Conservation (phyloP, 2,113 vertebrate genomes). For the Pteropus alecto region DNA sequence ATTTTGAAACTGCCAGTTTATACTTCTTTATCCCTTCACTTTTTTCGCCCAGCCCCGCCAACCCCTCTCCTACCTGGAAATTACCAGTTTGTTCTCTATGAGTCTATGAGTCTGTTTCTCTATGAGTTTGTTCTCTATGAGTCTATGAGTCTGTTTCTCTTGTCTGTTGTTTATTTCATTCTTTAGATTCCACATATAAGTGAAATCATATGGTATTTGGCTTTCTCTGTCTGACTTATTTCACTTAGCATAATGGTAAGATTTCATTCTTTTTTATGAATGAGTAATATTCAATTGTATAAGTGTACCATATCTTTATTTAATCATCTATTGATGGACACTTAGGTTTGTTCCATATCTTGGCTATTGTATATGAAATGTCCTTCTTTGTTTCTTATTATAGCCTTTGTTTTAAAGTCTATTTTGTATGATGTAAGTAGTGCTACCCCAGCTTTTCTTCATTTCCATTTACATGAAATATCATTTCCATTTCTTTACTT, state of each 20-base stretch:
- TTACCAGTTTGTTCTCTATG: background rate
- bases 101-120: background rate
- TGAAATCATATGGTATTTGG: background rate
- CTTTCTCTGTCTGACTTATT: background rate
- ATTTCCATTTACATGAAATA: too few relatives aligned
- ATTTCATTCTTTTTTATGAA: background rate
- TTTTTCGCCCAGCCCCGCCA: background rate
- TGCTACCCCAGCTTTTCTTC: background rate
- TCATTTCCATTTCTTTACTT: too few relatives aligned
- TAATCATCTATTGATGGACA: background rate
- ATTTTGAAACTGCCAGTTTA: background rate
- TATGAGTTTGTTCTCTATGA: background rate
- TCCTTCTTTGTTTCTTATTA: background rate
- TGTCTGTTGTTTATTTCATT: background rate
- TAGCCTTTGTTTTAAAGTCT: background rate
- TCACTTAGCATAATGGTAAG: background rate
- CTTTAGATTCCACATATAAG: background rate
- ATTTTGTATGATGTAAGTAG: background rate
- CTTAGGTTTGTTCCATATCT: background rate
- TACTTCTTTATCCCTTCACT: background rate
- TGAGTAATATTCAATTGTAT: background rate
- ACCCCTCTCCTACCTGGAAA: background rate
- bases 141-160: background rate
- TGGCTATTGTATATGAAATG: background rate
- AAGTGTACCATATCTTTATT: background rate